phyloP scores from a whole-genome alignment of 2,888 invertebrate species.

The Acholoe squamosa region DNA sequence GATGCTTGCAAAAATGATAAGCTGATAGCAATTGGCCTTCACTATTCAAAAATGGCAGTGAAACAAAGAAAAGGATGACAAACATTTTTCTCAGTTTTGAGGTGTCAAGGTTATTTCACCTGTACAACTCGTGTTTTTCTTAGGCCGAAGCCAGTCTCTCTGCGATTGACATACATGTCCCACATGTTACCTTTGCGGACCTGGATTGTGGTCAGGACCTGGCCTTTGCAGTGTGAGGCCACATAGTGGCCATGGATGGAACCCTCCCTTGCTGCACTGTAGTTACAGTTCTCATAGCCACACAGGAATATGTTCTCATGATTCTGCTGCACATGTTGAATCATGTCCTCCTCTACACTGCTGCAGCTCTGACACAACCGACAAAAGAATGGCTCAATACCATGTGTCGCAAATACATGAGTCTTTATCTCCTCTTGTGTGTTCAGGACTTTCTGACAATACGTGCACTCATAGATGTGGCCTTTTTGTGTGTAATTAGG shows the following conservation, averaged over 20 bases:
- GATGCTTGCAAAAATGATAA: not conserved
- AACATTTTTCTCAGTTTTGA: not conserved
- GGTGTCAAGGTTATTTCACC: not conserved
- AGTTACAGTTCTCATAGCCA: slow-evolving; percentile 55
- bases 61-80: not conserved
- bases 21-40: not conserved
- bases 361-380: slow-evolving; percentile 40
- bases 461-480: slow-evolving; percentile 45
- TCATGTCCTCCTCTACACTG: slow-evolving; percentile 40
- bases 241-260: slow-evolving; percentile 55
- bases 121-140: slow-evolving; percentile 47
- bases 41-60: not conserved
- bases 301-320: slow-evolving; percentile 52
- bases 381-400: slow-evolving; percentile 52
- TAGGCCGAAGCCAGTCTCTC: slow-evolving; percentile 45
- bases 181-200: slow-evolving; percentile 57
- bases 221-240: slow-evolving; percentile 57
- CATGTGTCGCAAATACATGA: slow-evolving; percentile 5
- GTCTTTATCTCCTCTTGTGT: not conserved
- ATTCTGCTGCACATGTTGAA: slow-evolving; percentile 26
- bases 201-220: slow-evolving; percentile 47
- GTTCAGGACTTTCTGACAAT: slow-evolving; percentile 39
- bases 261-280: slow-evolving; percentile 40
- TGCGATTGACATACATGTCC: slow-evolving; percentile 56
- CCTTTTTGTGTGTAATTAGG: not conserved